Conservation (phyloP, 2,888 invertebrate genomes). For the Agriopis leucophaearia region DNA sequence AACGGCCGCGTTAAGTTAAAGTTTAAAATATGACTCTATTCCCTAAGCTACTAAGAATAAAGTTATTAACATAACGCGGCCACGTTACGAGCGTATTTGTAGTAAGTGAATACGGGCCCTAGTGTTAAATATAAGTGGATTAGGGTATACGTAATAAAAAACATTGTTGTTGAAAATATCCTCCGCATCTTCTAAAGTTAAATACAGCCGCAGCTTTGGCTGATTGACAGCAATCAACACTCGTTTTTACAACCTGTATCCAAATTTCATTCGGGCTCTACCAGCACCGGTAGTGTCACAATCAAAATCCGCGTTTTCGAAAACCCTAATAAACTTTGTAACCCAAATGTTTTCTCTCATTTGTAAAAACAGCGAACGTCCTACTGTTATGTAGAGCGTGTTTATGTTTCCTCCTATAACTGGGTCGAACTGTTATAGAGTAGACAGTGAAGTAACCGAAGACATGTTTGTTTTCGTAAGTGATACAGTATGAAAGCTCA, state of each 20-base stretch:
- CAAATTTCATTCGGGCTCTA: background rate
- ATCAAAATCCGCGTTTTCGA: background rate
- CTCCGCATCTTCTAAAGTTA: no score
- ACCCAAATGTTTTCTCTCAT: slow-evolving; percentile 15
- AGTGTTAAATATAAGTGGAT: no score
- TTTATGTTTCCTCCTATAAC: slow-evolving; percentile 33
- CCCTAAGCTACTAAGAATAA: no score
- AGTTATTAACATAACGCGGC: no score
- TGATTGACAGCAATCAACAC: background rate
- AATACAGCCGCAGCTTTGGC: background rate
- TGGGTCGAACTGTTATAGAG: slow-evolving; percentile 21
- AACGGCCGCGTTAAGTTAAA: no score
- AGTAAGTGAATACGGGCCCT: no score
- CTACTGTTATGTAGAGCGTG: slow-evolving; percentile 19
- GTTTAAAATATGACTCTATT: no score
- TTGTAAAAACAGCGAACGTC: slow-evolving; percentile 12
- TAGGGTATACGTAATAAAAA: no score
- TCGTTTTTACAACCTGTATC: background rate
- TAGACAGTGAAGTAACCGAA: slow-evolving; percentile 4
- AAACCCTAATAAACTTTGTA: slow-evolving; percentile 3
- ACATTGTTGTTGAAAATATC: no score
- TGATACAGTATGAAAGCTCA: slow-evolving; percentile 10
- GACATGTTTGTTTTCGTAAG: slow-evolving; percentile 8
- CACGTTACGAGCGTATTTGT: no score
- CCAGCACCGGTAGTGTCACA: background rate